Base-by-base conservation (phyloP, 2,888 invertebrate species). In the Agelastica alni region DNA sequence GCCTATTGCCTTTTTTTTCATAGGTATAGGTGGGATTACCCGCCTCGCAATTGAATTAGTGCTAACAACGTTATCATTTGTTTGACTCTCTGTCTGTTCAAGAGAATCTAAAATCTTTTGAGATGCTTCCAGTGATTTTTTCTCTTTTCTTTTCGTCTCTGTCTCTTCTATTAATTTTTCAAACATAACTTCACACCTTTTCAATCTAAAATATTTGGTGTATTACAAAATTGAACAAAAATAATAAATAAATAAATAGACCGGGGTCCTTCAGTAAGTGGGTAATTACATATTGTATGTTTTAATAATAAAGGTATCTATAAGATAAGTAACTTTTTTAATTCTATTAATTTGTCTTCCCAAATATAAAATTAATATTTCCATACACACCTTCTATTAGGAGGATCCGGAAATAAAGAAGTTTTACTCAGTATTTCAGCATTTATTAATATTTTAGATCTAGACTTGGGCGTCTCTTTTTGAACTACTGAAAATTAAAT, bases 151-250 rank as follows among this genome's bases (percentile, higher is more conserved):
- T 16, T 43, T 53, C 17, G 55, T 51, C 17, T 41, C 18, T 5
- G 22, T 22, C 5, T 46, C 48, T 36, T 47, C 46, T 39, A 28
- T 39, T 14, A 58, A 45, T 30, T 53, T 49, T 22, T 58, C 53
- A 16, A 58, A 58, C 12, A 58, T 20, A 3, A 16, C 6, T 17
- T 58, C 58, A 34, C 31, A 46, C 42, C 58, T 46, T 17, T 34
- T 26, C 9, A 12, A 13, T 7, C 39, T 32, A 16, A 9, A 14
- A 14, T 16, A 9, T 10, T n/a, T 14, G 4, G 7, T 34, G n/a
- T n/a, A n/a, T n/a, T n/a, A n/a, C n/a, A n/a, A n/a, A n/a, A n/a
- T n/a, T n/a, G n/a, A n/a, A n/a, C n/a, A n/a, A n/a, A n/a, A n/a
- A n/a, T n/a, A n/a, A n/a, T n/a, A n/a, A n/a, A n/a, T n/a, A n/a